Evolutionary conservation across 2,888 invertebrate species (phyloP), one percentile per base, ranked within the genome.

Genomic region (Ichneumoninae sp.): DNA sequence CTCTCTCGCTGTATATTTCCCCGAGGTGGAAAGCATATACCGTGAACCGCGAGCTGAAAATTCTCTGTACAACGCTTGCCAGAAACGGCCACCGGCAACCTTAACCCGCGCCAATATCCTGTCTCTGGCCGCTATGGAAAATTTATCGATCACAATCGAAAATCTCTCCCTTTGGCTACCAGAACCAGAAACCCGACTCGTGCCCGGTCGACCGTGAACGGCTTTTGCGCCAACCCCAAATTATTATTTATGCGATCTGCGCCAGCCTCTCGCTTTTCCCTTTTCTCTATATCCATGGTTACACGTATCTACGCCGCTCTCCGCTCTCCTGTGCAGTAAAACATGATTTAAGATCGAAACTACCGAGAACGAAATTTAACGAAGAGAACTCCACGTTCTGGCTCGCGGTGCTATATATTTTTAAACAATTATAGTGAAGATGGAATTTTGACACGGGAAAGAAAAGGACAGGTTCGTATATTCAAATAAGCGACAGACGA

Each of bases 71-170:
- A 50, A 69, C 68, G 83, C 52, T 83, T 88, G 90, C 88, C 83
- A 87, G 90, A 88, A 89, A 89, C 78, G 69, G 84, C 86, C 87
- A 90, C 87, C 89, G 89, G 88, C 88, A 89, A 87, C 88, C 88
- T 88, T 90, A 89, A 88, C 89, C 90, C 89, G 87, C 90, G 90
- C 90, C 91, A 91, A 91, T 91, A 91, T 91, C 90, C 91, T 90
- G 90, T 86, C 83, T 82, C 74, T 74, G 80, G 78, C 80, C 84
- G 87, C 84, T 86, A 81, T 75, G 83, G 84, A 83, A 89, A 91
- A 91, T 91, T 90, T 91, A 91, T 91, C 88, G 89, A 85, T 87
- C 70, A 62, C 82, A 81, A 79, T 72, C 22, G 77, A 85, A 86
- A 86, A 86, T 69, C 85, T 83, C 75, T 83, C 75, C 84, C 81